A percentile compares a stretch with the other conserved stretches of the same genome.
These are phyloP conservation scores for Acyrthosiphon pisum DNA, from an alignment of 1,140 invertebrate genomes.

Conservation along the genomic window DNA sequence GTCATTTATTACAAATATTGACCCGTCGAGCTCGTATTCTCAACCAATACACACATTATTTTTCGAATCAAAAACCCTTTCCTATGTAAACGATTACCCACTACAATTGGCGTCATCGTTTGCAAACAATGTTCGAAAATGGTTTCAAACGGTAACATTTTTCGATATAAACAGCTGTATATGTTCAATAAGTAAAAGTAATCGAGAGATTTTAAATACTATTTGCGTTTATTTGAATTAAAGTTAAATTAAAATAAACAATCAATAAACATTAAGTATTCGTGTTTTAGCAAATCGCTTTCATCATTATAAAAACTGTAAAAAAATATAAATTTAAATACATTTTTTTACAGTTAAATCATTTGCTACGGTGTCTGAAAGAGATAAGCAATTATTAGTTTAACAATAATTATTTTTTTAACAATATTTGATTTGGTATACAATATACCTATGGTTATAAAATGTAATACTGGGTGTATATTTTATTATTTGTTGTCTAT, in stretches of 20 bases:
- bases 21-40: not conserved
- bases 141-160: not conserved
- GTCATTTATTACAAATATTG: slow-evolving; percentile 16
- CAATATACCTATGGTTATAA: not conserved
- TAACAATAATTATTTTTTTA: not conserved
- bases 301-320: not conserved
- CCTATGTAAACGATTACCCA: not conserved
- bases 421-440: not conserved
- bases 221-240: not conserved
- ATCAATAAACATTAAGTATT: not conserved
- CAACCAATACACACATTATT: not conserved
- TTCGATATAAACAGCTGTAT: not conserved
- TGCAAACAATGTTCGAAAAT: not conserved
- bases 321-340: not conserved
- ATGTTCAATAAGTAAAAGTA: not conserved
- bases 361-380: not conserved
- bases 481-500: not conserved
- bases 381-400: not conserved
- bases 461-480: not conserved
- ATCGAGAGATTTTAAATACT: not conserved
- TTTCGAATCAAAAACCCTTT: slow-evolving; percentile 3
- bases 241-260: not conserved
- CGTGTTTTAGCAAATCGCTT: not conserved
- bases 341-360: not conserved
- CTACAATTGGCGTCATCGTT: not conserved